Conservation (phyloP, 2,888 invertebrate genomes). For the Cabera pusaria region DNA sequence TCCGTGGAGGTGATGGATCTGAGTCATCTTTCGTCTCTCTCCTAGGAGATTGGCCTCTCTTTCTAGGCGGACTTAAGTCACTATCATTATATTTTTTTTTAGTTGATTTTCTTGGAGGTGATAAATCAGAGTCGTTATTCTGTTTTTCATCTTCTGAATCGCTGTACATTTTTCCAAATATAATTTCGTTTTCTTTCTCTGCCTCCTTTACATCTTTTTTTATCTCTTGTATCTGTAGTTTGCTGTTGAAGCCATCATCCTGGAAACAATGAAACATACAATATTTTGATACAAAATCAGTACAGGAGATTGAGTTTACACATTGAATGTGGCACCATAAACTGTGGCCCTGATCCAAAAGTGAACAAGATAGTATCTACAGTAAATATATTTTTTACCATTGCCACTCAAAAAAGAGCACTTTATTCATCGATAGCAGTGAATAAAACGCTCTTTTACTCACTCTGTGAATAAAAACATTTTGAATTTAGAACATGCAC, state of each 20-base stretch:
- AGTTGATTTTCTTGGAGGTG: slow-evolving; percentile 32
- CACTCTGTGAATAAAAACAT: too few relatives aligned
- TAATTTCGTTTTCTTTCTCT: slow-evolving; percentile 69
- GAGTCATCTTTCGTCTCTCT: slow-evolving; percentile 31
- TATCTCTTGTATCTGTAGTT: slow-evolving; percentile 71
- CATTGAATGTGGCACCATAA: too few relatives aligned
- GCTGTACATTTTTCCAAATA: slow-evolving; percentile 79
- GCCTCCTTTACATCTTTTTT: slow-evolving; percentile 59
- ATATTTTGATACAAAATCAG: background rate
- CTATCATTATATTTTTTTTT: slow-evolving; percentile 50
- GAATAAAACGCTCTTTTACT: too few relatives aligned
- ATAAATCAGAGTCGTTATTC: slow-evolving; percentile 53
- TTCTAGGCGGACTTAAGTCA: slow-evolving; percentile 55
- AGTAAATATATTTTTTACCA: too few relatives aligned
- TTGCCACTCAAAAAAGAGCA: too few relatives aligned
- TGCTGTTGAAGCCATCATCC: slow-evolving; percentile 78
- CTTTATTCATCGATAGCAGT: too few relatives aligned
- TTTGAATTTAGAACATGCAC: too few relatives aligned
- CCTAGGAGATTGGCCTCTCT: slow-evolving; percentile 33
- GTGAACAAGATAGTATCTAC: too few relatives aligned
- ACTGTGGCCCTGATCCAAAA: too few relatives aligned
- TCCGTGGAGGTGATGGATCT: slow-evolving; percentile 38
- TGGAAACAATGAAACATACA: slow-evolving; percentile 29
- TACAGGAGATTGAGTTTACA: too few relatives aligned
- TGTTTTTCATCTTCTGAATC: slow-evolving; percentile 69